Conservation (phyloP, 1,140 invertebrate genomes). For the Hormaphis cornu region DNA sequence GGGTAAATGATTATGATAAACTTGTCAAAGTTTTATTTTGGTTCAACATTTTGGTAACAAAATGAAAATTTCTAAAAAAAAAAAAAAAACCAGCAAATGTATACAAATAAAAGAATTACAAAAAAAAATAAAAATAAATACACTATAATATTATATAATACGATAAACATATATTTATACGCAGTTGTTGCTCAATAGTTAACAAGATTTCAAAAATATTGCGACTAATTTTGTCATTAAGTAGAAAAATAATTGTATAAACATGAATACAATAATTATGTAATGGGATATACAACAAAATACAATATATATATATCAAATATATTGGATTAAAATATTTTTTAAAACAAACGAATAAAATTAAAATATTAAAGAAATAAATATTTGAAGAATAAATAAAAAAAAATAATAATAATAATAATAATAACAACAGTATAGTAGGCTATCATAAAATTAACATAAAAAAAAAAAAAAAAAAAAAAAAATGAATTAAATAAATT, state of each 20-base stretch:
- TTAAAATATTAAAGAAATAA: slow-evolving; percentile 30
- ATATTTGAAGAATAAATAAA: slow-evolving; percentile 33
- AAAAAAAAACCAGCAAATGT: not conserved
- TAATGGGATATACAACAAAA: not conserved
- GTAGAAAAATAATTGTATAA: slow-evolving; percentile 28
- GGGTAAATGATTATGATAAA: slow-evolving; percentile 18
- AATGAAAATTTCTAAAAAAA: slow-evolving; percentile 24
- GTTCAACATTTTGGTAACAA: slow-evolving; percentile 26
- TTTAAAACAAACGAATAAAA: slow-evolving; percentile 31
- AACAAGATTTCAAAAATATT: slow-evolving; percentile 13
- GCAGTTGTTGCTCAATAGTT: not conserved
- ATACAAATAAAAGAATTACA: slow-evolving; percentile 1
- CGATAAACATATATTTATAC: not conserved
- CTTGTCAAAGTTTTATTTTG: slow-evolving; percentile 23
- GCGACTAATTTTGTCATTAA: slow-evolving; percentile 9
- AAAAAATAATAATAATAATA: no score
- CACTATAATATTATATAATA: not conserved
- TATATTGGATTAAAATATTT: slow-evolving; percentile 2
- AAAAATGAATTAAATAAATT: not conserved
- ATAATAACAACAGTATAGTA: slow-evolving; percentile 21
- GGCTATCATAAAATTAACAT: slow-evolving; percentile 26
- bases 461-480: slow-evolving; percentile 16
- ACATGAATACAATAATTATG: slow-evolving; percentile 1
- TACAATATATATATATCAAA: slow-evolving; percentile 6
- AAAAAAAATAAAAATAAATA: slow-evolving; percentile 6